Conservation (phyloP, 2,113 vertebrate genomes). For the Benitochromis conjunctus region DNA sequence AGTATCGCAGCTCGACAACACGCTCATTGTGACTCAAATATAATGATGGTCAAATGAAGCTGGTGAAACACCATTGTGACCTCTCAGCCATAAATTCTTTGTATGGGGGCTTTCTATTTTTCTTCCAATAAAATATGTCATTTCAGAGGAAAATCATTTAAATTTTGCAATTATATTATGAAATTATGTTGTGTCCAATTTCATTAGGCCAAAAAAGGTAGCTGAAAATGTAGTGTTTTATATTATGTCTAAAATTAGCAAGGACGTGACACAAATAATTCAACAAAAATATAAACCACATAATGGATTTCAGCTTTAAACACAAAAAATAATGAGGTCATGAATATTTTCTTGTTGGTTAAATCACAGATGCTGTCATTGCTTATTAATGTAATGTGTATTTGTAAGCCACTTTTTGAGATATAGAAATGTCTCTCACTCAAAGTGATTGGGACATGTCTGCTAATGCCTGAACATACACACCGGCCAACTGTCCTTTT, state of each 20-base stretch:
- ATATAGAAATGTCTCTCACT: neutral
- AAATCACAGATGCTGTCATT: neutral
- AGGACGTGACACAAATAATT: neutral
- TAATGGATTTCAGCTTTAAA: neutral
- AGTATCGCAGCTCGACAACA: neutral
- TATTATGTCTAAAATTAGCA: neutral
- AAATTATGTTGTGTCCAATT: fast-evolving
- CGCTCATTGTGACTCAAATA: too few relatives aligned
- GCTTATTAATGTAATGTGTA: neutral
- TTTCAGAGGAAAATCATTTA: neutral
- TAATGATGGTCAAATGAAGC: neutral
- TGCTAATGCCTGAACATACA: neutral
- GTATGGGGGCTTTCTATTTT: neutral
- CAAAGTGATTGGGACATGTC: neutral
- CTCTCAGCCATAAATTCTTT: neutral
- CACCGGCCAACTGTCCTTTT: neutral
- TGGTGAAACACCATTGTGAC: neutral
- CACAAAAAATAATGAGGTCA: neutral
- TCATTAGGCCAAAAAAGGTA: neutral
- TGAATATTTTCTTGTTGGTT: neutral
- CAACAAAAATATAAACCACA: neutral
- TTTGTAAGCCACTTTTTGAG: neutral
- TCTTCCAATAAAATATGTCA: neutral
- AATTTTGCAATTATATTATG: neutral
- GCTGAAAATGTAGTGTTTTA: neutral